Evolutionary conservation across 1,140 invertebrate species (phyloP), one percentile per base, ranked within the genome.

Genomic region (Macrotrachela quadricornifera): DNA sequence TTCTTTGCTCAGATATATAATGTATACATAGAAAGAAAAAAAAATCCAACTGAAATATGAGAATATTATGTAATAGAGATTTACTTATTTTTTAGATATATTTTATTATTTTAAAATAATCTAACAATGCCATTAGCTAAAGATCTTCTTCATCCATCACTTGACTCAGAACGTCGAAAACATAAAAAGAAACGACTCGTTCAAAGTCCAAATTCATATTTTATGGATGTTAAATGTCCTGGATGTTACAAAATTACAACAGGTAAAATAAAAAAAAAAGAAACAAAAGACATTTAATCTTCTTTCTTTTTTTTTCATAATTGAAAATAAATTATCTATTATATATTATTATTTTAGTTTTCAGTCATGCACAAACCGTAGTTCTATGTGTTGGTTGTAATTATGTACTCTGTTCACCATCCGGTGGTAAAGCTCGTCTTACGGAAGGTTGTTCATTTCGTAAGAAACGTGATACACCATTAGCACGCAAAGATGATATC

Each of bases 151-250:
- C 85, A 97, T 73, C 94, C 94, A 59, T 80, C 84, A 59, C 78
- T 81, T 59, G 83, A 86, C 65, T 88, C 95, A 68, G 91, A 91
- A 71, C 82, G 83, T 69, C 74, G 78, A 59, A 79, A 85, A 71
- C 87, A 87, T 75, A 96, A 96, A 71, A 71, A 92, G 61, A 96
- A 95, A 72, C 77, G 92, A 62, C 77, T 97, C 59, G 92, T 99
- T 46, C 92, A 95, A 70, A 88, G 91, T 70, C 92, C 92, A 9
- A 97, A 99, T 72, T 94, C 87, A 59, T 97, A 90, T 69, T 99
- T 99, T 71, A 97, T 99, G 91, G 92, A 99, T 76, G 92, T 99
- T 10, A 97, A 97, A 76, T 99, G 92, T 70, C 91, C 91, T 55
- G 88, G 78, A 77, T 63, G 61, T 54, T 43, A 14, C 21, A 15